A percentile compares a stretch with the other conserved stretches of the same genome.
Conservation (phyloP, 2,888 invertebrate species). For the Synanthedon formicaeformis region DNA sequence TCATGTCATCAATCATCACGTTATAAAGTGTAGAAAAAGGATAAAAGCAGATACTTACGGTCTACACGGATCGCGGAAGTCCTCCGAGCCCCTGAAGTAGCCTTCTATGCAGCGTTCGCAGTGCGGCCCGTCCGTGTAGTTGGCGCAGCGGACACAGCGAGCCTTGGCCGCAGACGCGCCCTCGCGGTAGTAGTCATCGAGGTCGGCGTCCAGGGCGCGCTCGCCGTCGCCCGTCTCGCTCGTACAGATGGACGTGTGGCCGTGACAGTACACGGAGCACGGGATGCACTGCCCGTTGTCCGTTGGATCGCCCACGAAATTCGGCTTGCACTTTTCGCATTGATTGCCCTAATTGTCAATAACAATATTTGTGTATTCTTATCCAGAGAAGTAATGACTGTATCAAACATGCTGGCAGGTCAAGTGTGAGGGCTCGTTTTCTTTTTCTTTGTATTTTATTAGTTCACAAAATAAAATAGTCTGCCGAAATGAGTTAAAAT, state of each 20-base stretch:
- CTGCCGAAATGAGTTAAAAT: no score
- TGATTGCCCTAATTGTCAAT: slow-evolving; percentile 76
- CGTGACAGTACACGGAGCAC: slow-evolving; percentile 89
- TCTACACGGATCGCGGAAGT: slow-evolving; percentile 80
- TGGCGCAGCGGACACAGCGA: slow-evolving; percentile 85
- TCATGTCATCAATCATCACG: no score
- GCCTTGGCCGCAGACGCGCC: slow-evolving; percentile 78
- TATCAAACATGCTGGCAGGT: no score
- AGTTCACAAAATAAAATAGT: no score
- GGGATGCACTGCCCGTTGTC: slow-evolving; percentile 89
- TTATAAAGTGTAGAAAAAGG: not conserved
- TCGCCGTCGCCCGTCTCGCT: slow-evolving; percentile 54
- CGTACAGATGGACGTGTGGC: slow-evolving; percentile 86
- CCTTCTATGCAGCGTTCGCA: slow-evolving; percentile 86
- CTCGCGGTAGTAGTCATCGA: slow-evolving; percentile 75
- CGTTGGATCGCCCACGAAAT: slow-evolving; percentile 92
- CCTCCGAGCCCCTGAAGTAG: slow-evolving; percentile 81
- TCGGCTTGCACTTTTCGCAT: slow-evolving; percentile 90
- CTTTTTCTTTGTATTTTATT: no score
- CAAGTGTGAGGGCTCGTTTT: no score
- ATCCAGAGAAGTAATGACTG: no score
- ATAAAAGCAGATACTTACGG: slow-evolving; percentile 60
- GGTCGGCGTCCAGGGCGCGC: slow-evolving; percentile 63
- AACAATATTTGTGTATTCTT: no score
- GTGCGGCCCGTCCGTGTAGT: slow-evolving; percentile 83